Evolutionary conservation across 2,888 invertebrate genomes (phyloP).

Genomic region (Pemphredon lugubris): DNA sequence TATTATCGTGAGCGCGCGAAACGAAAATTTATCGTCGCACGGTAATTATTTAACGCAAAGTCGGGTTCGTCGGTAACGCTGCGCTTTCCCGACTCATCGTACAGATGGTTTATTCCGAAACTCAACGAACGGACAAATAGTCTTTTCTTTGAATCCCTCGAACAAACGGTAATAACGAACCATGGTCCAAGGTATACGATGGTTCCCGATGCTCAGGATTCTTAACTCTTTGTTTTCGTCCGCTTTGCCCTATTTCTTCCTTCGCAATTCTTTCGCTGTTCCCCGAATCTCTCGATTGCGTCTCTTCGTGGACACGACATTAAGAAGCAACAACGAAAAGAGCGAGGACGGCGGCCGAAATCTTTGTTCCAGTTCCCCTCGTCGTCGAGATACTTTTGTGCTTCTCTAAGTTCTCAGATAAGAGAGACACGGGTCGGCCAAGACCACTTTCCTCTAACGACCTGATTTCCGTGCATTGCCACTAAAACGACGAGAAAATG

Average conservation of each 20-base stretch:
- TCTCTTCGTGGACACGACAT: too few relatives aligned
- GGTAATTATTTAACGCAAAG: too few relatives aligned
- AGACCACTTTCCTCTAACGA: conserved; percentile 29
- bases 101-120: too few relatives aligned
- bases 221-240: not conserved
- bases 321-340: too few relatives aligned
- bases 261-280: not conserved
- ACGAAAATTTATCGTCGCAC: too few relatives aligned
- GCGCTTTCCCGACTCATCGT: too few relatives aligned
- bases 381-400: conserved; percentile 11
- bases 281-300: not conserved
- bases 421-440: conserved; percentile 12
- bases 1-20: too few relatives aligned
- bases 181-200: too few relatives aligned
- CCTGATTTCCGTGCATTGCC: conserved; percentile 22
- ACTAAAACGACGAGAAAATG: not conserved
- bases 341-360: not conserved
- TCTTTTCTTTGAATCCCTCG: too few relatives aligned
- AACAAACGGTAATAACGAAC: too few relatives aligned
- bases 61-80: too few relatives aligned
- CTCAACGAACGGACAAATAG: too few relatives aligned
- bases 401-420: conserved; percentile 33
- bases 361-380: conserved; percentile 27
- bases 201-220: not conserved
- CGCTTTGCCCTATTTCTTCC: not conserved